Base-by-base conservation (phyloP, 2,113 vertebrate species). In the Ageneiosus marmoratus region DNA sequence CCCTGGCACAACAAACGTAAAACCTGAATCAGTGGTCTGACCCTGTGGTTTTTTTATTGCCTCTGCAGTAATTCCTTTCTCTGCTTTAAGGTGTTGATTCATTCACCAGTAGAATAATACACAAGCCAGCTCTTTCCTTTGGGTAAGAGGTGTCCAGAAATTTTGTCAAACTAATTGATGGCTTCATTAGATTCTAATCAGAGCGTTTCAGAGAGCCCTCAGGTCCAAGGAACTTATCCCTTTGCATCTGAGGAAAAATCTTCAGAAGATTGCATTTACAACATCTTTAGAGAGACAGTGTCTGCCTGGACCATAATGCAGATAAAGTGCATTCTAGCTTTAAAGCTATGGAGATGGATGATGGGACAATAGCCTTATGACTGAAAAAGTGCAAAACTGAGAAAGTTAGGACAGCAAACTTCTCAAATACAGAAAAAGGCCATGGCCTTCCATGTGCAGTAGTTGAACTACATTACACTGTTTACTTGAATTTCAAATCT, bases 121-220 rank as follows among this genome's bases (percentile, higher is more conserved):
- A 48, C 32, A 82, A 81, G 69, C 51, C 80, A 69, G 63, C 46
- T 56, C 83, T 81, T 58, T 80, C 86, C 86, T 77, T 80, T 76
- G 72, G 85, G 56, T 80, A 77, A 83, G 77, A 84, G 32, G 77
- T 87, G 75, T 88, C 83, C 80, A 81, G 75, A 85, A 87, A 87
- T 82, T 83, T 88, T 87, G 78, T 86, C 82, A 88, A 74, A 83
- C 87, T 88, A 88, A 88, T 83, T 86, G 86, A 89, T 87, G 81
- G 79, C 84, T 86, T 86, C 83, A 88, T 90, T 86, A 85, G 77
- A 69, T 83, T 72, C 70, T 73, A 87, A 82, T 85, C 79, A 80
- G 76, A 84, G 85, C 53, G n/a, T 84, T 86, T 77, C 73, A 73
- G 70, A 76, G 50, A 34, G 72, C 75, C 86, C 78, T 56, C n/a